Conservation (phyloP, 53 echinoderm and acorn worm genomes). For the Echinarachnius parma region DNA sequence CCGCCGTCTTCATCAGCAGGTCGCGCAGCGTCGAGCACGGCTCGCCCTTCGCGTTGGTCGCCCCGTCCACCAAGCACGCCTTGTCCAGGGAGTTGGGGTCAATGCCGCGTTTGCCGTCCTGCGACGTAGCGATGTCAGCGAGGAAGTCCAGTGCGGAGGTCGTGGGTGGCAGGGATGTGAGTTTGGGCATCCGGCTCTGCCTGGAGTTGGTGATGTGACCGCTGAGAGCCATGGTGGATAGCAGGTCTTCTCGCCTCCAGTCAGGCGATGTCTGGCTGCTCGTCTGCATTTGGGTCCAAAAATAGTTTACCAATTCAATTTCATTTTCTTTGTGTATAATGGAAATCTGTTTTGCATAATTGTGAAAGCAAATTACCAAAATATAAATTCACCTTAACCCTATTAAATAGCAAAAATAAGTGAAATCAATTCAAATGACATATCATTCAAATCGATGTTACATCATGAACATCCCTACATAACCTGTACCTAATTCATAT, state of each 20-base stretch:
- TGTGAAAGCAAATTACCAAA: no score
- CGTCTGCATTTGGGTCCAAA: no score
- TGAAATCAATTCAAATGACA: no score
- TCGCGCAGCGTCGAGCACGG: slow-evolving; percentile 83
- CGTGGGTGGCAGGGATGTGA: slow-evolving; percentile 59
- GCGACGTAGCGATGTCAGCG: slow-evolving; percentile 92
- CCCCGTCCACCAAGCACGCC: slow-evolving; percentile 51
- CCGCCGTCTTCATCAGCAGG: slow-evolving; percentile 92
- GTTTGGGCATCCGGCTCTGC: slow-evolving; percentile 51
- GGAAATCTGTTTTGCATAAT: no score
- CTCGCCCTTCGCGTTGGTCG: slow-evolving; percentile 58
- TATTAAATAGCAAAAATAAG: no score
- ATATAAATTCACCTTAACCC: no score
- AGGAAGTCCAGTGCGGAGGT: slow-evolving; percentile 88
- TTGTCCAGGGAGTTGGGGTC: slow-evolving; percentile 59
- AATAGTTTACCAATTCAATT: no score
- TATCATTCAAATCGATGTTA: no score
- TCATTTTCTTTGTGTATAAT: no score
- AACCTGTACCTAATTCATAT: no score
- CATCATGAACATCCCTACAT: no score
- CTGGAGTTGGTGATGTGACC: slow-evolving; percentile 40
- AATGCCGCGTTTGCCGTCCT: slow-evolving; percentile 17
- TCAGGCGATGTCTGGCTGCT: slow-evolving; percentile 25
- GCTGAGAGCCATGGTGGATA: slow-evolving; percentile 37
- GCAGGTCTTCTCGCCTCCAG: slow-evolving; percentile 26